A percentile compares a stretch with the other conserved stretches of the same genome.
phyloP scores from a whole-genome alignment of 2,888 invertebrate species.

The Nebria brevicollis region DNA sequence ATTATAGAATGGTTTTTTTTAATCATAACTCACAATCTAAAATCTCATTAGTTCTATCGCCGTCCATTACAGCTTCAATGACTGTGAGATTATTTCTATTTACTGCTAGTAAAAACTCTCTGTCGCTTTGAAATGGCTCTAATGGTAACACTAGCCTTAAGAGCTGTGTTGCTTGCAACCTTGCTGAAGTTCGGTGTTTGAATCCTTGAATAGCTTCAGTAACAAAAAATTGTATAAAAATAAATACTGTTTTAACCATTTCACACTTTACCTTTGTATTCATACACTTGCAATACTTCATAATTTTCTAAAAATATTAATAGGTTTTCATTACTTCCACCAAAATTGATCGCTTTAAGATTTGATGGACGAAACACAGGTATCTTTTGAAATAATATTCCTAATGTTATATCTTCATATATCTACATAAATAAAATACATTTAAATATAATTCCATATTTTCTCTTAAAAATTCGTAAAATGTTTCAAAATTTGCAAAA shows the following conservation, averaged over 20 bases:
- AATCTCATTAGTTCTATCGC: slow-evolving; percentile 58
- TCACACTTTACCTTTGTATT: slow-evolving; percentile 62
- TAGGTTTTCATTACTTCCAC: slow-evolving; percentile 63
- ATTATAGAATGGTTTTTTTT: slow-evolving; percentile 17
- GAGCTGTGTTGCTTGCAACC: slow-evolving; percentile 58
- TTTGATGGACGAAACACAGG: slow-evolving; percentile 64
- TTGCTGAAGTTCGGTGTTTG: slow-evolving; percentile 58
- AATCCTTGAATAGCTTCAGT: slow-evolving; percentile 64
- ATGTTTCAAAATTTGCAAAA: no score
- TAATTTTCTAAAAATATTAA: slow-evolving; percentile 64
- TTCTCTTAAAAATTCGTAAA: no score
- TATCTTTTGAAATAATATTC: slow-evolving; percentile 66
- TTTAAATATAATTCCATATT: no score
- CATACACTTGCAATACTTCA: slow-evolving; percentile 61
- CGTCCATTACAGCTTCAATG: slow-evolving; percentile 63
- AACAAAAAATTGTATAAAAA: slow-evolving; percentile 15
- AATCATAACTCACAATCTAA: slow-evolving; percentile 54
- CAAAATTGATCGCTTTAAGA: slow-evolving; percentile 61
- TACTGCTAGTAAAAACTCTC: slow-evolving; percentile 59
- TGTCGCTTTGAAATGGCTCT: slow-evolving; percentile 49
- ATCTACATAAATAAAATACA: slow-evolving; percentile 55
- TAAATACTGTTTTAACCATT: background rate
- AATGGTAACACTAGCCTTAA: slow-evolving; percentile 57
- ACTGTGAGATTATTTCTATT: slow-evolving; percentile 59
- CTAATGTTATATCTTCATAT: slow-evolving; percentile 62